phyloP scores from a whole-genome alignment of 2,113 vertebrate genomes.

The Anolis carolinensis region DNA sequence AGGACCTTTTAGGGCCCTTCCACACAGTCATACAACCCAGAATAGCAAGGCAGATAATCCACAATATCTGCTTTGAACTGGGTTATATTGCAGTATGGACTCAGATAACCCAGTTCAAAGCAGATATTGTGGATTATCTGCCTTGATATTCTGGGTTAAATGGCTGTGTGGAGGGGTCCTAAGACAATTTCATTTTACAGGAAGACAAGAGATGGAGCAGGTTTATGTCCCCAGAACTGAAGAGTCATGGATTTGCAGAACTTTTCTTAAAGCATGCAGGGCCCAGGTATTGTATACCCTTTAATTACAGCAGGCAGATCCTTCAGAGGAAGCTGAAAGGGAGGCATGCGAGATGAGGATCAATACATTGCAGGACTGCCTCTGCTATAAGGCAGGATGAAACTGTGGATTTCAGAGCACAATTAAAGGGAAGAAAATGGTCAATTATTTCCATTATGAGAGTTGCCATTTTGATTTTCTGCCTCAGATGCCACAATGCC shows the following conservation, averaged over 20 bases:
- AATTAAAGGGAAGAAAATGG: conserved; percentile 4
- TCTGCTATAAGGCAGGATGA: neutral
- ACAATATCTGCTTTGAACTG: too few relatives aligned
- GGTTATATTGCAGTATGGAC: too few relatives aligned
- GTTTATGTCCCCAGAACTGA: neutral
- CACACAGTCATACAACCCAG: too few relatives aligned
- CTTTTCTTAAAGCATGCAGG: neutral
- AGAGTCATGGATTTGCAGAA: neutral
- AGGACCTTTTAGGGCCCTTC: too few relatives aligned
- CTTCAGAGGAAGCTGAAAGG: neutral
- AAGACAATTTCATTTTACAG: neutral
- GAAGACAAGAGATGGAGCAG: neutral
- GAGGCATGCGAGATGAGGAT: neutral
- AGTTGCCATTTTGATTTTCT: conserved; percentile 8
- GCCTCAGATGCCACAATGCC: neutral
- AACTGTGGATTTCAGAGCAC: neutral
- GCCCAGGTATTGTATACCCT: neutral
- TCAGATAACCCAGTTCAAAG: too few relatives aligned
- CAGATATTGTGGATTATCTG: too few relatives aligned
- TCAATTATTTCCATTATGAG: conserved; percentile 5
- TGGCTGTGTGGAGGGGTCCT: neutral
- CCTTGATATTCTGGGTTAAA: too few relatives aligned
- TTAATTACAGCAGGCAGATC: neutral
- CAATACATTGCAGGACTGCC: neutral
- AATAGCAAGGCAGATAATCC: too few relatives aligned